phyloP scores from a whole-genome alignment of 2,888 invertebrate genomes.

The Mythimna pallens region DNA sequence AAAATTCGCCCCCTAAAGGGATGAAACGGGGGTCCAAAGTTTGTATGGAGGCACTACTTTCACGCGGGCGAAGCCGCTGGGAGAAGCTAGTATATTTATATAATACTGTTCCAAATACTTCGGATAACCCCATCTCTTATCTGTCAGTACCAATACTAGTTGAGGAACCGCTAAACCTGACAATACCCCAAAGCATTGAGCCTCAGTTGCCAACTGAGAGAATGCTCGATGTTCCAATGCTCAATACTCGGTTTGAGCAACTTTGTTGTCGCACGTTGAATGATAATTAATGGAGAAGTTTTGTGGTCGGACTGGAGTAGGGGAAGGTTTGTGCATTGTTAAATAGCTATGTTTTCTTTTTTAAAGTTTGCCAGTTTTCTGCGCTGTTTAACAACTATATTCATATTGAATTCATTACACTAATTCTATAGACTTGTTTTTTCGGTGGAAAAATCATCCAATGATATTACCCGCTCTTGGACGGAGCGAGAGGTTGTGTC shows the following conservation, averaged over 20 bases:
- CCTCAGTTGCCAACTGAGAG: slow-evolving; percentile 14
- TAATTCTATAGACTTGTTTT: no score
- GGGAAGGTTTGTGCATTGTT: neutral
- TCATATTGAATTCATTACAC: no score
- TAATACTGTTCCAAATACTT: neutral
- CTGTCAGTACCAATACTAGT: slow-evolving; percentile 32
- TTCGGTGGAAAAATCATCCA: no score
- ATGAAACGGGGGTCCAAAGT: no score
- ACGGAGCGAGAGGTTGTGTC: no score
- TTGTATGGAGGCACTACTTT: no score
- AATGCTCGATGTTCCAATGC: slow-evolving; percentile 17
- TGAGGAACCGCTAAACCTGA: slow-evolving; percentile 34
- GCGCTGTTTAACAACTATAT: no score
- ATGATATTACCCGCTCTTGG: no score
- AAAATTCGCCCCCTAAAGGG: no score
- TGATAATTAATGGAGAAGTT: slow-evolving; percentile 14
- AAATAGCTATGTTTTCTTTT: neutral
- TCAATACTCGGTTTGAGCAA: slow-evolving; percentile 28
- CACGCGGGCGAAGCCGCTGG: no score
- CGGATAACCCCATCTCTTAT: slow-evolving; percentile 29
- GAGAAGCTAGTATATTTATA: no score
- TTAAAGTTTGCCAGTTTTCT: neutral
- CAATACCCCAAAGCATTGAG: slow-evolving; percentile 27
- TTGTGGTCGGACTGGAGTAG: neutral
- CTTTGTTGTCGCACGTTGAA: slow-evolving; percentile 16